phyloP scores from a whole-genome alignment of 2,888 invertebrate genomes.

The Gandaritis pyraliata region DNA sequence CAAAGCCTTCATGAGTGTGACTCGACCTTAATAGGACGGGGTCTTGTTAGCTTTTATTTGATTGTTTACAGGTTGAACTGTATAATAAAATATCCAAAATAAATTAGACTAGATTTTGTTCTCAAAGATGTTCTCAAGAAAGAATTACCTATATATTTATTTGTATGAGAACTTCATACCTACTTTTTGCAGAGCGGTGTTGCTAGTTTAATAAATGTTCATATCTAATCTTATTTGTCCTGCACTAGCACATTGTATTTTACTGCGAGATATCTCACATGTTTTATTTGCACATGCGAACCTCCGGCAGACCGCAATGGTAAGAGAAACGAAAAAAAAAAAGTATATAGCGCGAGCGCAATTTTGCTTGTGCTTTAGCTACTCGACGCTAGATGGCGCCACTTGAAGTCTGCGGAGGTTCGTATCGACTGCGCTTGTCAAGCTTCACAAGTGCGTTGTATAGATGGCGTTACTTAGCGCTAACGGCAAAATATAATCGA shows the following conservation, averaged over 20 bases:
- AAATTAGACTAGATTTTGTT: too few relatives aligned
- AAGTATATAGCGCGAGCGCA: slow-evolving; percentile 40
- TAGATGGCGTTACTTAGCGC: slow-evolving; percentile 56
- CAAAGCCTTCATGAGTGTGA: too few relatives aligned
- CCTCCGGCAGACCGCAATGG: slow-evolving; percentile 79
- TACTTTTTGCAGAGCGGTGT: too few relatives aligned
- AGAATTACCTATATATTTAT: too few relatives aligned
- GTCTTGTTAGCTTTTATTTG: too few relatives aligned
- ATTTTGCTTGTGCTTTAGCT: slow-evolving; percentile 61
- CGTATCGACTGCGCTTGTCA: slow-evolving; percentile 47
- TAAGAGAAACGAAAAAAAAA: slow-evolving; percentile 59
- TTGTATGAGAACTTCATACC: too few relatives aligned
- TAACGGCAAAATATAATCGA: slow-evolving; percentile 13
- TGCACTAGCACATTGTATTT: slow-evolving; percentile 17
- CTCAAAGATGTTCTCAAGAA: too few relatives aligned
- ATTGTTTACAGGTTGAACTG: too few relatives aligned
- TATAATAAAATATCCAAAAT: too few relatives aligned
- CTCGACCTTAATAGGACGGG: too few relatives aligned
- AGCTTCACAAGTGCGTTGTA: slow-evolving; percentile 36
- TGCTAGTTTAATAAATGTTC: too few relatives aligned
- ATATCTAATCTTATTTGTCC: too few relatives aligned
- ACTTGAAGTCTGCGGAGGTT: slow-evolving; percentile 43
- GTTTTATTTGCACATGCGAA: slow-evolving; percentile 79
- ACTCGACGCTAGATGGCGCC: slow-evolving; percentile 66
- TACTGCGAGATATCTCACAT: slow-evolving; percentile 47